Evolutionary conservation across 2,888 invertebrate species (phyloP), one percentile per base, ranked within the genome.

Genomic region (Clanis bilineata): DNA sequence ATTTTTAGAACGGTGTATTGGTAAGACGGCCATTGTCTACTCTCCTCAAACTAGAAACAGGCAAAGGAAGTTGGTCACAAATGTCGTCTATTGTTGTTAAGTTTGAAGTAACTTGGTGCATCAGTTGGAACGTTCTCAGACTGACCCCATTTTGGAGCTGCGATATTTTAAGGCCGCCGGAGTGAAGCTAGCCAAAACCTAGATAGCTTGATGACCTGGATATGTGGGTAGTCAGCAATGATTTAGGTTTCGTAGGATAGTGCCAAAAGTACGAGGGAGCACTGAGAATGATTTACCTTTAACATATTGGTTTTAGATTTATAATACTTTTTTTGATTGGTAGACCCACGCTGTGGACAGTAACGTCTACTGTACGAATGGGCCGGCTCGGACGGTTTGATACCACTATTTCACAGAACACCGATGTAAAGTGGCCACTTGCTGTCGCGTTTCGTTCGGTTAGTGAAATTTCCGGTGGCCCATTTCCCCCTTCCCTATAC

Each of bases 21-120:
- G 1, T 25, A 25, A 23, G 12, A 43, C 9, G 21, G 12, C 10
- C 23, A 10, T 28, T 15, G 18, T 51, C 28, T 9, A 18, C 3
- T 28, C 32, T 51, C 32, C 15, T 25, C 21, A 28, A 28, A 47
- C 25, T n/a, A 12, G 22, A 51, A 9, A 32, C 28, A 51, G 51
- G 32, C 32, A 32, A 51, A 51, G 28, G 28, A 51, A 51, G 18
- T 15, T 28, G 28, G 5, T 25, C 21, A 12, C 18, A 32, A 18
- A 51, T 28, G 51, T 9, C 51, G 3, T 32, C 18, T 32, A 47
- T 47, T 28, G 47, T 47, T 28, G 47, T 47, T 47, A 47, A 47
- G 47, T 47, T 47, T 47, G 18, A 51, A 51, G 32, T 51, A 28
- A 47, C 7, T 28, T 10, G 51, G 28, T 3, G 10, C 51, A 51